Base-by-base conservation (phyloP, 2,113 vertebrate species). In the Passerina amoena region DNA sequence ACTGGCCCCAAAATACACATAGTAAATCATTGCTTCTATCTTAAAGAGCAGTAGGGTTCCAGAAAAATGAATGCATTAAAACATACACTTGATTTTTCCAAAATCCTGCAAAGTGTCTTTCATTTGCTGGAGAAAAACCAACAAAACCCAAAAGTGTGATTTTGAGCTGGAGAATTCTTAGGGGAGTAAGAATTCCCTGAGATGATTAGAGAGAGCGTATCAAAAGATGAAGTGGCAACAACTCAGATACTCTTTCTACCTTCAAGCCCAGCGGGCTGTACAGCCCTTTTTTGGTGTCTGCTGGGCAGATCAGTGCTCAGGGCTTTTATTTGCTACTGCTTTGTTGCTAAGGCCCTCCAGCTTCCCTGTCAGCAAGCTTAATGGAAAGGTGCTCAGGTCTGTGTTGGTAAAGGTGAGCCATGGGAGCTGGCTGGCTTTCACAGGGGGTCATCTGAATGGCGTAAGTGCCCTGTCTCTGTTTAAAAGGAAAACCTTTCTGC, bases 1-100 rank as follows among this genome's bases (percentile, higher is more conserved):
- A 80, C 48, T 54, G 59, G 33, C 35, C 48, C 20, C 38, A 66
- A 91, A 90, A 75, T 71, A 42, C 38, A 38, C 21, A 33, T 22
- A 47, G 31, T 50, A 84, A 60, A 59, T 91, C 28, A 44, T 38
- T 27, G 54, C 33, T 66, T 84, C 57, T 73, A 1, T 48, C 87
- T 60, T 80, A 42, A 91, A 76, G 35, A 91, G 20, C 57, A 84
- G 0, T 24, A 56, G 18, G 3, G 7, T 66, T 96, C 22, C n/a
- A 65, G 61, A 82, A 86, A 73, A 92, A 48, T 16, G 3, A 82
- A 47, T 83, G 23, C 35, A 47, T 86, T 83, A 76, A 82, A 86
- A 45, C 16, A 25, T 40, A 12, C 0, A 0, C 71, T 78, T 6
- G 25, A 2, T 64, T 90, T 77, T n/a, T 76, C 42, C 21, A 42